These are phyloP conservation scores for Bufo gargarizans DNA, from an alignment of 2,113 vertebrate genomes.

Conservation along the genomic window DNA sequence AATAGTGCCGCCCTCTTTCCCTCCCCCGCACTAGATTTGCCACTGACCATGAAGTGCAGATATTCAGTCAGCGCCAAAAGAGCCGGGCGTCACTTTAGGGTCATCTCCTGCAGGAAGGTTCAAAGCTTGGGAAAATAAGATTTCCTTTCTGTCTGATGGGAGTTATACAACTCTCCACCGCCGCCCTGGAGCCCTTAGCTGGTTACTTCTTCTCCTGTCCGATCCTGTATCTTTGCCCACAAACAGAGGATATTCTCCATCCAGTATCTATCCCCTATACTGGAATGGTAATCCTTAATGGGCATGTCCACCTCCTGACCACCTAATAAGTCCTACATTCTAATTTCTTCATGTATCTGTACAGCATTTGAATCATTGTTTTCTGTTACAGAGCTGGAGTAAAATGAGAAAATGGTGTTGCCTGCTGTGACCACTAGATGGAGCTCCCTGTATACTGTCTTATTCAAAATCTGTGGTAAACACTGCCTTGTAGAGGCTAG, in stretches of 20 bases:
- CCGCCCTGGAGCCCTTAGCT: not conserved
- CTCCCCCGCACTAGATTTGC: not conserved
- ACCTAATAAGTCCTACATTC: no score
- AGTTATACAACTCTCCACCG: not conserved
- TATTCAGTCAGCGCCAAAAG: not conserved
- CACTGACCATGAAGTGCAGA: not conserved
- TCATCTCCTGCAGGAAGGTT: conserved; percentile 34
- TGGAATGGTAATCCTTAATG: not conserved
- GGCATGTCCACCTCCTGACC: no score
- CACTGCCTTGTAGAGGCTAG: no score
- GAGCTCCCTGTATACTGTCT: no score
- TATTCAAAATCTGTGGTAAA: no score
- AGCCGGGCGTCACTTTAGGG: not conserved
- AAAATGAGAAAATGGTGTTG: no score
- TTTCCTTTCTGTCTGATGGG: conserved; percentile 9
- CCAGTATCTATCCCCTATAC: not conserved
- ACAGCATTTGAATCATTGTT: no score
- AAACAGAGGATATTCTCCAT: not conserved
- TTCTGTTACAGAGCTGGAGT: no score
- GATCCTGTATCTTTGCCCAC: not conserved
- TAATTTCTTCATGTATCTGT: no score
- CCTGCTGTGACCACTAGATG: no score
- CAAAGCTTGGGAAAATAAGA: conserved; percentile 11
- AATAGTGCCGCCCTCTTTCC: not conserved
- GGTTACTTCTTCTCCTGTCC: not conserved